phyloP scores from a whole-genome alignment of 2,888 invertebrate genomes.

The Nephrotoma appendiculata region DNA sequence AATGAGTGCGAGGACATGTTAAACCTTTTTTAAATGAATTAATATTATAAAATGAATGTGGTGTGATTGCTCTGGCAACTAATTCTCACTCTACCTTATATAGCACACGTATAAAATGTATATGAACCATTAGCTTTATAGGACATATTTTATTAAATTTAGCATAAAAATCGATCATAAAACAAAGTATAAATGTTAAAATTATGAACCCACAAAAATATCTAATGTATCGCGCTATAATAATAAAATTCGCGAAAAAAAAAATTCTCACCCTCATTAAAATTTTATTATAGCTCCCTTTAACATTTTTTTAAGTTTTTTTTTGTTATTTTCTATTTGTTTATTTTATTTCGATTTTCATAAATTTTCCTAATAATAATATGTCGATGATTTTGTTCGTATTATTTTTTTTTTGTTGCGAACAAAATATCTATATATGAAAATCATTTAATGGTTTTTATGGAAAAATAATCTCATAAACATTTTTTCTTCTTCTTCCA shows the following conservation, averaged over 20 bases:
- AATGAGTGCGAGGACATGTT: neutral
- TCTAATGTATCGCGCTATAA: neutral
- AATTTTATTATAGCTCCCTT: neutral
- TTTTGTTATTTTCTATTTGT: neutral
- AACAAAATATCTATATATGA: neutral
- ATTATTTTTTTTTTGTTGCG: neutral
- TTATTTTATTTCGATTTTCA: neutral
- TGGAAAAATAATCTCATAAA: neutral
- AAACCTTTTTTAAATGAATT: neutral
- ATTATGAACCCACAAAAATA: neutral
- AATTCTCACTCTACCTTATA: neutral
- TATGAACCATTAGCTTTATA: neutral
- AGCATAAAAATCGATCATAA: neutral
- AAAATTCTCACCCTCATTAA: neutral
- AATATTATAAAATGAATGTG: neutral
- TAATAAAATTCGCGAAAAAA: neutral
- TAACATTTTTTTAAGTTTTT: neutral
- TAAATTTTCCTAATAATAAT: neutral
- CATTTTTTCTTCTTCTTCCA: neutral
- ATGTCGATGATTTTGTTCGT: neutral
- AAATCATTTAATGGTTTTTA: neutral
- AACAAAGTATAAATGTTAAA: neutral
- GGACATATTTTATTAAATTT: neutral
- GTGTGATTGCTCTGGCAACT: neutral
- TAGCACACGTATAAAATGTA: neutral